phyloP scores from a whole-genome alignment of 2,888 invertebrate genomes.

The Coelopa pilipes region DNA sequence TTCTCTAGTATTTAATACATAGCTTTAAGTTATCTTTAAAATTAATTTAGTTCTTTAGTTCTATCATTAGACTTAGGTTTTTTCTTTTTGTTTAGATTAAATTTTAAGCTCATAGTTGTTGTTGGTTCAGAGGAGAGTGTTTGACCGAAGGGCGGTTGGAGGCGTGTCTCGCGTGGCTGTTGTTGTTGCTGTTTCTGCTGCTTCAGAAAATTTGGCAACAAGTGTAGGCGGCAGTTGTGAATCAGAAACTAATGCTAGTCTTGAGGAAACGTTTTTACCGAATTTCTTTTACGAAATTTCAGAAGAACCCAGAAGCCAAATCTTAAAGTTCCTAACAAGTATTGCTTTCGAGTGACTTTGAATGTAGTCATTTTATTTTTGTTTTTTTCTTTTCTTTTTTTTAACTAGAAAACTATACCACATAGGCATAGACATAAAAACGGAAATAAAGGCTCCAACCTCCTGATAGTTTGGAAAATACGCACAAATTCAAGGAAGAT shows the following conservation, averaged over 20 bases:
- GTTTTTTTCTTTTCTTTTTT: too few relatives aligned
- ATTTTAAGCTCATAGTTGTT: constrained; percentile 31
- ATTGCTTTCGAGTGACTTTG: too few relatives aligned
- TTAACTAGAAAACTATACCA: too few relatives aligned
- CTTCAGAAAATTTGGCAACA: background rate
- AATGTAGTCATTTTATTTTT: too few relatives aligned
- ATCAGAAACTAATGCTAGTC: background rate
- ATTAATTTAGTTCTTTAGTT: constrained; percentile 18
- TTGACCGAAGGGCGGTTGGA: background rate
- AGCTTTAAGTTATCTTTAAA: constrained; percentile 21
- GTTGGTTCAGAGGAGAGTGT: constrained; percentile 12
- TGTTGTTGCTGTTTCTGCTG: background rate
- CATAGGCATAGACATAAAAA: too few relatives aligned
- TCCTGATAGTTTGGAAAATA: too few relatives aligned
- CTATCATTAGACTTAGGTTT: constrained; percentile 5
- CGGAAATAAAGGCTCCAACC: too few relatives aligned
- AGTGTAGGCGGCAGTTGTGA: background rate
- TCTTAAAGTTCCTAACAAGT: too few relatives aligned
- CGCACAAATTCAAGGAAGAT: too few relatives aligned
- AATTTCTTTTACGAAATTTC: too few relatives aligned
- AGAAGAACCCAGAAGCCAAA: too few relatives aligned
- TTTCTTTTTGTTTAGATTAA: constrained; percentile 16
- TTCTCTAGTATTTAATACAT: constrained; percentile 11
- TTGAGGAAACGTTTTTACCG: too few relatives aligned
- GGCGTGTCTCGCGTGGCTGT: background rate